Conservation (phyloP, 2,888 invertebrate genomes). For the Deroplatys truncata region DNA sequence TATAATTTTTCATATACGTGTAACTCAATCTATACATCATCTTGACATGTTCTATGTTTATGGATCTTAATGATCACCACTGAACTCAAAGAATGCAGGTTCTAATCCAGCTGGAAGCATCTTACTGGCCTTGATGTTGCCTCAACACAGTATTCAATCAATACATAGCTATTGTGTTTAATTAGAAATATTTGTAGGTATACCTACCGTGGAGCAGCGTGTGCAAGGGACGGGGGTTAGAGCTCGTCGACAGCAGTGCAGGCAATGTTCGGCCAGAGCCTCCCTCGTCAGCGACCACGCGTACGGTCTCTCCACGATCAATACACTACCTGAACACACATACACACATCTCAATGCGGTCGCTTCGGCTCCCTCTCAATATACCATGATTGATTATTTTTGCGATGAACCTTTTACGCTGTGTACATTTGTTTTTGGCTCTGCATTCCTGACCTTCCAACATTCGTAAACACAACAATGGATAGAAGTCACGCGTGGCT, state of each 20-base stretch:
- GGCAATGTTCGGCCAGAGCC: conserved; percentile 40
- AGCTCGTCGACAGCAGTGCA: conserved; percentile 41
- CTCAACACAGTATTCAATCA: neutral
- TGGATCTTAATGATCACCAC: too few species aligned
- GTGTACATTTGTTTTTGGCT: too few species aligned
- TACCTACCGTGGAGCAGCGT: conserved; percentile 35
- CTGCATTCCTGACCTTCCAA: too few species aligned
- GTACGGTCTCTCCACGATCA: conserved; percentile 45
- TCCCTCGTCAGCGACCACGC: conserved; percentile 41
- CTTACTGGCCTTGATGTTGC: neutral
- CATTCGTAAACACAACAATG: too few species aligned
- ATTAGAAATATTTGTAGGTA: neutral
- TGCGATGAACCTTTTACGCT: too few species aligned
- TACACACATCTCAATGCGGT: neutral
- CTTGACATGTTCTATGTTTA: too few species aligned
- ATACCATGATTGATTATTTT: neutral
- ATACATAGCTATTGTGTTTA: neutral
- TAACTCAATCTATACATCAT: too few species aligned
- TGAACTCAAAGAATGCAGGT: too few species aligned
- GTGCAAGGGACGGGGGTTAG: conserved; percentile 36
- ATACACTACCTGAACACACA: conserved; percentile 40
- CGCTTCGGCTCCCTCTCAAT: neutral
- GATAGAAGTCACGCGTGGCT: too few species aligned
- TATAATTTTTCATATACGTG: too few species aligned
- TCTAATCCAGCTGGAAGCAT: too few species aligned